Evolutionary conservation across 2,888 invertebrate species (phyloP), one percentile per base, ranked within the genome.

Genomic region (Pammene fasciana): DNA sequence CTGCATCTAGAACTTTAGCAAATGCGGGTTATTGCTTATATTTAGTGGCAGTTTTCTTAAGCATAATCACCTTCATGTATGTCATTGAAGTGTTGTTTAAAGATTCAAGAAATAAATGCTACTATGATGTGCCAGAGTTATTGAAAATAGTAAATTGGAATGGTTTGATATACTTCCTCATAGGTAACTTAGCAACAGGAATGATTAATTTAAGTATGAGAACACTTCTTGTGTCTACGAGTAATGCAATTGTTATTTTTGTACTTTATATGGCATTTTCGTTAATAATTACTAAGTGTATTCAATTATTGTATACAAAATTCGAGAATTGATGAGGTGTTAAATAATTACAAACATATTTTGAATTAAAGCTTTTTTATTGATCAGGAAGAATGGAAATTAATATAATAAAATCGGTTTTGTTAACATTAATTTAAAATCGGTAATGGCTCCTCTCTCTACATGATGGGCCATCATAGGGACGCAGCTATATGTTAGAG

Each of bases 141-240:
- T 93, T 96, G 64, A 94, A 95, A 75, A 94, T 95, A 16, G 93
- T 98, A 38, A 97, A 97, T 87, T 94, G 94, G 73, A 97, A 97
- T 89, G 97, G 97, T 0, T 88, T 99, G 41, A 82, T 94, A n/a
- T 97, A 96, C 85, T 99, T 99, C 84, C 88, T 99, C 65, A 74
- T 96, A 13, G 95, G 96, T 0, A 99, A 99, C 91, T 74, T 98
- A 41, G 82, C 96, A 14, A 99, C 99, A 0, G 99, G 99, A 10
- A 80, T 94, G 4, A 93, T 98, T 6, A 99, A 99, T 89, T 90
- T 97, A 80, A 86, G 90, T 11, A 86, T 96, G 13, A 90, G 93
- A 72, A 97, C 98, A 5, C 85, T 94, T 64, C 83, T 93, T 4
- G 84, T 94, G 5, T 82, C 85, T 34, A 77, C 78, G 16, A 13